Conservation (phyloP, 2,113 vertebrate genomes). For the Serilophus lunatus region DNA sequence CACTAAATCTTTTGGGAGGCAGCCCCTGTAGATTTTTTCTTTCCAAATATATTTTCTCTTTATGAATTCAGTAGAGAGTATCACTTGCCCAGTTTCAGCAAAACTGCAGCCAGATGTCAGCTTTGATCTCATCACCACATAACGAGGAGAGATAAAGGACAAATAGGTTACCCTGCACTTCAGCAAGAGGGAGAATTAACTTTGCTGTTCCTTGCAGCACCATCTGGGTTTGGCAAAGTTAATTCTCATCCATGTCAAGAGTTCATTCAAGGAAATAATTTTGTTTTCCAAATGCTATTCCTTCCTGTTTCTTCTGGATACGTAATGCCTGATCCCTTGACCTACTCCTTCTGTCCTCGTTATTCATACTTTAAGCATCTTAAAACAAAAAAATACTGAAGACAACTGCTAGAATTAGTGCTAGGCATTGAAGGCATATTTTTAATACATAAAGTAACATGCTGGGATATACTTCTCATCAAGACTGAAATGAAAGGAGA, state of each 20-base stretch:
- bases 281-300: constrained; percentile 36
- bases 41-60: neutral
- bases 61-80: constrained; percentile 19
- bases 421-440: neutral
- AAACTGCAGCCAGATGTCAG: constrained; percentile 52
- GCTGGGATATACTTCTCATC: neutral
- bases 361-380: constrained; percentile 16
- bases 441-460: neutral
- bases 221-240: constrained; percentile 53
- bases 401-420: neutral
- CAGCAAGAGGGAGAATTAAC: constrained; percentile 47
- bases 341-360: constrained; percentile 34
- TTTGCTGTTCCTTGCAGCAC: constrained; percentile 14
- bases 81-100: constrained; percentile 50
- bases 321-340: constrained; percentile 6
- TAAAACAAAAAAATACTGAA: neutral
- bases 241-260: constrained; percentile 39
- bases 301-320: constrained; percentile 23
- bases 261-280: constrained; percentile 48
- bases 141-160: constrained; percentile 29
- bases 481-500: neutral
- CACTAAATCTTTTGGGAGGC: neutral
- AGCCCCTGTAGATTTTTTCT: neutral
- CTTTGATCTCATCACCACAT: constrained; percentile 47
- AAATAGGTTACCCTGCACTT: constrained; percentile 40